Evolutionary conservation across 2,888 invertebrate genomes (phyloP).

Genomic region (Timema podura): DNA sequence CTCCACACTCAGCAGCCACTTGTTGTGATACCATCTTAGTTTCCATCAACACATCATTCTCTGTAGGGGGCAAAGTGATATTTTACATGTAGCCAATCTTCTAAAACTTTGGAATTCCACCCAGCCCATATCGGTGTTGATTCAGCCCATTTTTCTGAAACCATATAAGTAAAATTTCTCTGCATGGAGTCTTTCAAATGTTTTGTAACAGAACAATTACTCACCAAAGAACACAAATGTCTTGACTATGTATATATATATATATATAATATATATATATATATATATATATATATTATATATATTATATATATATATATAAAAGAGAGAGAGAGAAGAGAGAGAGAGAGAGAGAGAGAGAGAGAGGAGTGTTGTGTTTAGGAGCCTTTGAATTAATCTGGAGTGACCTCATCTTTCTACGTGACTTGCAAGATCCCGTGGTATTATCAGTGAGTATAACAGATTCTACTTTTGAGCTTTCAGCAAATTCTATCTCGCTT

Average conservation of each 20-base stretch:
- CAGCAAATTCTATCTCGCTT: background rate
- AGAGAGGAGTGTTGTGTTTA: too few relatives aligned
- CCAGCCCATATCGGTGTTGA: background rate
- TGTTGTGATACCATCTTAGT: background rate
- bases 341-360: too few relatives aligned
- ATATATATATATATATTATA: too few relatives aligned
- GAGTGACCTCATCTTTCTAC: background rate
- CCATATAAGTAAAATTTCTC: background rate
- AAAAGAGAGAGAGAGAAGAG: too few relatives aligned
- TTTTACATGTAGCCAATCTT: background rate
- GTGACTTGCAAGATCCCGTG: background rate
- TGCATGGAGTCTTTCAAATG: background rate
- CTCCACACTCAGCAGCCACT: background rate
- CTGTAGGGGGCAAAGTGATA: slow-evolving; percentile 1
- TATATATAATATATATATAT: too few relatives aligned
- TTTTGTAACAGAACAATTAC: background rate
- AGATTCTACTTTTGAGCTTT: background rate
- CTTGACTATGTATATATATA: background rate
- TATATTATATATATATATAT: too few relatives aligned
- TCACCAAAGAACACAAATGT: background rate
- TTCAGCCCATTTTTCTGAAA: background rate
- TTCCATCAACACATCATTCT: too few relatives aligned
- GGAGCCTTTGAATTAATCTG: background rate
- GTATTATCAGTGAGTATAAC: background rate
- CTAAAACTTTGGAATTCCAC: background rate